Evolutionary conservation across 2,797 vertebrate genomes (phyloP), one percentile per base, ranked within the genome.

Genomic region (Anguilla obscura): DNA sequence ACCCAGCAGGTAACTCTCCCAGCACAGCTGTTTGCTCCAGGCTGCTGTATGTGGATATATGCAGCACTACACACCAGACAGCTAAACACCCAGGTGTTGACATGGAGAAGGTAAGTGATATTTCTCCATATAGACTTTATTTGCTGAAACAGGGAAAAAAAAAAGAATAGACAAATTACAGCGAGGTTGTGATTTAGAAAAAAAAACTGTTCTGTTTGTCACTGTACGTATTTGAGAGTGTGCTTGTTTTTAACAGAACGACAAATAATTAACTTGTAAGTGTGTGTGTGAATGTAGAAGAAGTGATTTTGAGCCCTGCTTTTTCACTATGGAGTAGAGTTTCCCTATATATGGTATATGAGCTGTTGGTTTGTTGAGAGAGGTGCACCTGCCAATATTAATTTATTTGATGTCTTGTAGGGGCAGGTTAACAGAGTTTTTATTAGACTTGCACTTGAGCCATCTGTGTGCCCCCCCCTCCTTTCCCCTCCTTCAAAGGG

Each of bases 81-180:
- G 48, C 45, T 45, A 56, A 30, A 56, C 74, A 54, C 60, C 45
- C 85, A 63, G 88, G 60, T 66, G 74, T 76, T 50, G 50, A 69
- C 27, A 88, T 88, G 88, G 88, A 88, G 52, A 88, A 74, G 88
- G 88, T 88, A 86, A 79, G 88, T 86, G 56, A 30, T 8, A 4
- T 85, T 71, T 40, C 5, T 33, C 45, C 33, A 40, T 40, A 40
- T 76, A 33, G 16, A 76, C 12, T 36, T 3, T 27, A 12, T 14
- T 71, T 71, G 74, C 14, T 40, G 18, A 18, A 48, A 82, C 45
- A 40, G 36, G 24, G 45, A 82, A 82, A 24, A 8, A 12, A 82
- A n/a, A 50, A 82, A 79, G 16, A 24, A 82, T 50, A 24, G 45
- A n/a, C 21, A 21, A 24, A 21, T 82, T 82, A 1, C 36, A 24